Percentiles rank a stretch among this genome's conserved stretches.
Evolutionary conservation across 2,888 invertebrate species (phyloP).

Genomic region (Acanthosepion esculentum): DNA sequence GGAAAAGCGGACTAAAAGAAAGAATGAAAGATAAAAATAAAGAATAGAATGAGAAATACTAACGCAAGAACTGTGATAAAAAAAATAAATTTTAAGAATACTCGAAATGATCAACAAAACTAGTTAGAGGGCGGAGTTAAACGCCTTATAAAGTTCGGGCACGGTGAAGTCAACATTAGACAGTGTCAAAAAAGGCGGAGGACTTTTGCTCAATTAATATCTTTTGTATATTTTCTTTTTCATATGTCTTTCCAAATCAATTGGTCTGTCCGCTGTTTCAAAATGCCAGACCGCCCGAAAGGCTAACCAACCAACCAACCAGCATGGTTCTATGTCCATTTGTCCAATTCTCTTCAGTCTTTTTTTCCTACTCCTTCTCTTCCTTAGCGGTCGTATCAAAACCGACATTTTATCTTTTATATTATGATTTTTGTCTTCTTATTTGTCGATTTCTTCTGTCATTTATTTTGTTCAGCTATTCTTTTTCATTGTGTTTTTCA

Average conservation of each 20-base stretch:
- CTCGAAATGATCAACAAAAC: not conserved
- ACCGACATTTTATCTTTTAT: not conserved
- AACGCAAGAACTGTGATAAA: not conserved
- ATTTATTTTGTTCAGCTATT: not conserved
- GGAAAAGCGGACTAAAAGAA: not conserved
- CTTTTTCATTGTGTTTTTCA: not conserved
- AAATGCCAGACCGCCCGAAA: slow-evolving; percentile 33
- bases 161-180: not conserved
- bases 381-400: not conserved
- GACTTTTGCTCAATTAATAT: not conserved
- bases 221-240: not conserved
- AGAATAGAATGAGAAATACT: not conserved
- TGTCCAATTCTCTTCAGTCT: not conserved
- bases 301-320: not conserved
- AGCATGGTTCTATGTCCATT: not conserved
- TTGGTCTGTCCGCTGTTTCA: not conserved
- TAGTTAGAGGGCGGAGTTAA: not conserved
- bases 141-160: not conserved
- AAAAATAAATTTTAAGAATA: not conserved
- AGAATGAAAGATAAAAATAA: not conserved
- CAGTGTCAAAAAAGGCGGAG: not conserved
- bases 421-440: not conserved
- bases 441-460: not conserved
- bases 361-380: not conserved
- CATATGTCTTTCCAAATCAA: not conserved